Percentiles rank a stretch among this genome's conserved stretches.
Conservation (phyloP, 2,797 vertebrate genomes). For the Psittacula echo region DNA sequence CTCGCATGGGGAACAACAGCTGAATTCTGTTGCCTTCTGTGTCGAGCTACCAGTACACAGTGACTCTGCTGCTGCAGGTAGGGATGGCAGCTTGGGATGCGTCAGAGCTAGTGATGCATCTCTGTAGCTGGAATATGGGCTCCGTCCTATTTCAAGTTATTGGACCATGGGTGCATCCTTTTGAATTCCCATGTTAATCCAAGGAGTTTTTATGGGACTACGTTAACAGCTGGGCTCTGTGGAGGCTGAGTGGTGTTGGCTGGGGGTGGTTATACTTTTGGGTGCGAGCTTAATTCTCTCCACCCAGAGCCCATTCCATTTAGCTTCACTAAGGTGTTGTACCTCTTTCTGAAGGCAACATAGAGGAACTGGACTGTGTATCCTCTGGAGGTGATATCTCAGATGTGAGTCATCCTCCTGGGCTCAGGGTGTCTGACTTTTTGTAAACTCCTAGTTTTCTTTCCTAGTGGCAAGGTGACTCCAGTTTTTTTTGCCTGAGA, state of each 20-base stretch:
- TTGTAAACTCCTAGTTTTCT: background rate
- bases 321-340: background rate
- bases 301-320: background rate
- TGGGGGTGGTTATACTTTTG: rapidly evolving
- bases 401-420: slow-evolving; percentile 23
- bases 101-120: rapidly evolving
- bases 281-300: background rate
- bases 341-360: background rate
- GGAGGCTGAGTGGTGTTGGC: background rate
- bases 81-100: background rate
- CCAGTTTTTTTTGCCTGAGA: background rate
- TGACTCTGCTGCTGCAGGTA: background rate
- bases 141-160: background rate
- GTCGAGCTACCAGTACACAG: background rate
- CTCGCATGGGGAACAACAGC: background rate
- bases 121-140: background rate
- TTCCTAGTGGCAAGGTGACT: background rate
- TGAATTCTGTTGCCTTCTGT: background rate
- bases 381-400: background rate
- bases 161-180: background rate
- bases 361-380: background rate
- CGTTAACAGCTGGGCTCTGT: background rate
- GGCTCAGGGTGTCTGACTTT: background rate
- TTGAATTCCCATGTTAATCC: background rate
- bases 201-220: background rate